Evolutionary conservation across 2,797 vertebrate species (phyloP).

Genomic region (Oryzias sinensis): DNA sequence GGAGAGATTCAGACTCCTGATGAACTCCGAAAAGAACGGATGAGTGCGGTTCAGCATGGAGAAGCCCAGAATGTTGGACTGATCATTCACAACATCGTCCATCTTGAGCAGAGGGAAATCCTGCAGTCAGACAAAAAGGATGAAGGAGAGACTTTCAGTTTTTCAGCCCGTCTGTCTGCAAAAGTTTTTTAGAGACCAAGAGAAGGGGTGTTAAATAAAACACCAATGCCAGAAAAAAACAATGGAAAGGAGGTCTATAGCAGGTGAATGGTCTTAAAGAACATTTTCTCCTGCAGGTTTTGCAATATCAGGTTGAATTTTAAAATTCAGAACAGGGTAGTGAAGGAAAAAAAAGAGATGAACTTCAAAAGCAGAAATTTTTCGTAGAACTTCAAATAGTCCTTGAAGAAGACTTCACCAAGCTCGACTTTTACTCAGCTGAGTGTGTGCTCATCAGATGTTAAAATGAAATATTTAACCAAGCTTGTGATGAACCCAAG

Average conservation of each 20-base stretch:
- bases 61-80: constrained; percentile 88
- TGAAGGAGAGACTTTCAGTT: background rate
- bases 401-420: constrained; percentile 33
- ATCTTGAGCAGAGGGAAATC: constrained; percentile 87
- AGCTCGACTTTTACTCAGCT: constrained; percentile 20
- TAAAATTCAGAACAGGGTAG: constrained; percentile 22
- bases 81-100: constrained; percentile 81
- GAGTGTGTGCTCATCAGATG: constrained; percentile 20
- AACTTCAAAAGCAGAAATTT: constrained; percentile 47
- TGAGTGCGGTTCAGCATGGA: constrained; percentile 87
- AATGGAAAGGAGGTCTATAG: background rate
- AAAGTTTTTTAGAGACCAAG: too few relatives aligned
- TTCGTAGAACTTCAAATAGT: constrained; percentile 57
- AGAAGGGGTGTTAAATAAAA: too few relatives aligned
- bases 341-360: constrained; percentile 25
- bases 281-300: constrained; percentile 14
- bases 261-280: background rate
- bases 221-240: background rate
- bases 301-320: constrained; percentile 9
- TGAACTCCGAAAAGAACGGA: constrained; percentile 84
- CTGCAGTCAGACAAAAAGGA: constrained; percentile 54
- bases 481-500: constrained; percentile 5
- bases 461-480: constrained; percentile 26
- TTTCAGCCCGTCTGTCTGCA: background rate
- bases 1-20: constrained; percentile 86